A percentile compares a stretch with the other conserved stretches of the same genome.
phyloP scores from a whole-genome alignment of 2,797 vertebrate species.

The Hirundo rustica region DNA sequence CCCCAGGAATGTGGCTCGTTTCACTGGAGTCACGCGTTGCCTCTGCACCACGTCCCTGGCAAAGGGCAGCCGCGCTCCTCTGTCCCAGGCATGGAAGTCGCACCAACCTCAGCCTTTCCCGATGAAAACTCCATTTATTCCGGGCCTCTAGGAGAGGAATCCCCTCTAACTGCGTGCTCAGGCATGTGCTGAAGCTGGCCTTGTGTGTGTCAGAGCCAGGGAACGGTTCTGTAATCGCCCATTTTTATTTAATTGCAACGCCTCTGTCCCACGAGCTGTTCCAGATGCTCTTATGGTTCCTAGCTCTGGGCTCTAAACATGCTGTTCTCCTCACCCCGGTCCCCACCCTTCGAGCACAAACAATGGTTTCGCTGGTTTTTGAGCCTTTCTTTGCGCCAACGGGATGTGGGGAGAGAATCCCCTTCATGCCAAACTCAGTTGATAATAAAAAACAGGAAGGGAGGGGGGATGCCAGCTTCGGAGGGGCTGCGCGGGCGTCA shows the following conservation, averaged over 20 bases:
- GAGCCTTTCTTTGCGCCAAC: conserved; percentile 48
- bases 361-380: conserved; percentile 61
- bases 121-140: conserved; percentile 21
- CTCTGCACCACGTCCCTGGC: background rate
- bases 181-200: conserved; percentile 15
- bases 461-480: background rate
- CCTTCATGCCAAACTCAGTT: conserved; percentile 55
- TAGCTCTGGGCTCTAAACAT: conserved; percentile 63
- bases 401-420: conserved; percentile 70
- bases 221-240: conserved; percentile 26
- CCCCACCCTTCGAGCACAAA: conserved; percentile 59
- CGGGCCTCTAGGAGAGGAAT: conserved; percentile 30
- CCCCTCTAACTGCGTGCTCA: background rate
- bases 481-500: background rate
- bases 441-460: conserved; percentile 64
- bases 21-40: rapidly evolving
- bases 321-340: conserved; percentile 58
- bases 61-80: background rate
- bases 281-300: conserved; percentile 60
- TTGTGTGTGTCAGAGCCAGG: conserved; percentile 23
- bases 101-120: background rate
- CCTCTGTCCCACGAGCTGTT: conserved; percentile 45
- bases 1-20: background rate
- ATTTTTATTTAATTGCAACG: conserved; percentile 34
- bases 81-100: rapidly evolving